phyloP scores from a whole-genome alignment of 2,113 vertebrate genomes.

The Chaetura pelagica region DNA sequence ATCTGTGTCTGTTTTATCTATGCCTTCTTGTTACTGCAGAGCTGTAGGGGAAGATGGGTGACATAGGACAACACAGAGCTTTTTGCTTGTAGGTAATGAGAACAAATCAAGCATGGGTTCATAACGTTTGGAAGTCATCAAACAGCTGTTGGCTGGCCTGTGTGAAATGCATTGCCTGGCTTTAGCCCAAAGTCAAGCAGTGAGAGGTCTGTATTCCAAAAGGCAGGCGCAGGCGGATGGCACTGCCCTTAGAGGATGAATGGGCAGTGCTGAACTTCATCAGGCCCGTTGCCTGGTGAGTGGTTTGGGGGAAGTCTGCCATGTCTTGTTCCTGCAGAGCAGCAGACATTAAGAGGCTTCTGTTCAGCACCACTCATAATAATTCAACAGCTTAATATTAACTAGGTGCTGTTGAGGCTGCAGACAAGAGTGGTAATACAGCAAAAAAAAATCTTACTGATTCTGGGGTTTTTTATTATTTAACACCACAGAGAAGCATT shows the following conservation, averaged over 20 bases:
- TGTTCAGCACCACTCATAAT: background rate
- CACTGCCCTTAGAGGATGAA: background rate
- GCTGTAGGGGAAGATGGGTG: background rate
- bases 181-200: background rate
- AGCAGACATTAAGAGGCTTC: background rate
- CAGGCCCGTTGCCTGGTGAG: background rate
- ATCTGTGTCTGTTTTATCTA: conserved; percentile 8
- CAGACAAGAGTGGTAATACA: background rate
- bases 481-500: background rate
- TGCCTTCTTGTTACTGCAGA: background rate
- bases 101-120: conserved; percentile 3
- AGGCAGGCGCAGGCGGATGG: background rate
- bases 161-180: background rate
- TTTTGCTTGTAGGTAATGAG: background rate
- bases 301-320: background rate
- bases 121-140: background rate
- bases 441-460: background rate
- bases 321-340: background rate
- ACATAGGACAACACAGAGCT: background rate
- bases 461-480: background rate
- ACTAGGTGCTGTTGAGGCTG: background rate
- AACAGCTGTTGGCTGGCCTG: conserved; percentile 12
- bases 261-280: background rate
- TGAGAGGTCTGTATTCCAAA: background rate
- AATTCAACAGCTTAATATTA: background rate